Evolutionary conservation across 2,797 vertebrate genomes (phyloP).

Genomic region (Lutjanus argentimaculatus): DNA sequence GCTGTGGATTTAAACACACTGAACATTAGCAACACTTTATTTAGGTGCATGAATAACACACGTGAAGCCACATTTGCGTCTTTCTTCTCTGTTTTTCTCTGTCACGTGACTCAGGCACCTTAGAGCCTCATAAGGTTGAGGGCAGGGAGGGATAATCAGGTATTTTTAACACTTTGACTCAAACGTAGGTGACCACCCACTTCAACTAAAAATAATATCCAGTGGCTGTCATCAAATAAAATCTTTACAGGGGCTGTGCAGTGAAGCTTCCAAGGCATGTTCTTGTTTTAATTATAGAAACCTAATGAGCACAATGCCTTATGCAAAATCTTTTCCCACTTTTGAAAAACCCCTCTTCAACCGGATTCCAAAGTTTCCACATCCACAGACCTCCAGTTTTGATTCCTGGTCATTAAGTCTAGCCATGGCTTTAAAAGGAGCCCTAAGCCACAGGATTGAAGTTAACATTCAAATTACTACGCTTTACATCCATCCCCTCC

Average conservation of each 20-base stretch:
- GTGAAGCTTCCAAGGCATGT: constrained; percentile 18
- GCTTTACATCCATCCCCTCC: constrained; percentile 50
- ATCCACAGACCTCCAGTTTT: constrained; percentile 59
- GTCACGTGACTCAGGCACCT: not conserved
- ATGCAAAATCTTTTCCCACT: constrained; percentile 20
- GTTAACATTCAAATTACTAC: constrained; percentile 72
- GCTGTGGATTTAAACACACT: not conserved
- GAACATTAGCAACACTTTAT: constrained; percentile 14
- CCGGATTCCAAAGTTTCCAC: constrained; percentile 61
- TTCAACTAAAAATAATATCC: constrained; percentile 41
- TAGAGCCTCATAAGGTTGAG: constrained; percentile 19
- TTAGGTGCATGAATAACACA: not conserved
- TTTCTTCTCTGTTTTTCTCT: not conserved
- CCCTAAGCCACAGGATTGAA: constrained; percentile 65
- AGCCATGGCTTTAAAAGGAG: constrained; percentile 67
- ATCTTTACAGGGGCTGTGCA: constrained; percentile 40
- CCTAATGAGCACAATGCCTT: constrained; percentile 59
- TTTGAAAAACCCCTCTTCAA: constrained; percentile 39
- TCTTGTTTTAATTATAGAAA: constrained; percentile 70
- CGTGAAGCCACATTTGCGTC: constrained; percentile 3
- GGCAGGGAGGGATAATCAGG: constrained; percentile 39
- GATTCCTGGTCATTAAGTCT: constrained; percentile 67
- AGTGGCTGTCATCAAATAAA: constrained; percentile 40
- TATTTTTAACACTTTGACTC: constrained; percentile 59
- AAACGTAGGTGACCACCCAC: constrained; percentile 63